Percentiles rank a stretch among this genome's conserved stretches.
Conservation (phyloP, 2,888 invertebrate genomes). For the Epinotia ramella region DNA sequence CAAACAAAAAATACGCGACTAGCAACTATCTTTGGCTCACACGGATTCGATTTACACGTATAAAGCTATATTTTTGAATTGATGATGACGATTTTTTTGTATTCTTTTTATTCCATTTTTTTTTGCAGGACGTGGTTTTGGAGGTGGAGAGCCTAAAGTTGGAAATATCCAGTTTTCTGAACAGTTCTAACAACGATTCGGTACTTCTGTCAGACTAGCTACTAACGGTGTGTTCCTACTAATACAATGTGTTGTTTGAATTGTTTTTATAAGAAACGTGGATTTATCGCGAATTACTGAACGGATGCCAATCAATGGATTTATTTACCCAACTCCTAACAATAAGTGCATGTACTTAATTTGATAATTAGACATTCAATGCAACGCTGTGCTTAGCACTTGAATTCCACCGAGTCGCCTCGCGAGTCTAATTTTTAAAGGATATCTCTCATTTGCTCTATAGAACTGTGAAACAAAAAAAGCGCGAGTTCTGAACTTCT, state of each 20-base stretch:
- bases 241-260: slow-evolving; percentile 18
- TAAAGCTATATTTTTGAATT: too few species aligned
- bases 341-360: too few species aligned
- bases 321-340: too few species aligned
- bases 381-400: not conserved
- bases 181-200: slow-evolving; percentile 78
- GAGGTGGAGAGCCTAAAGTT: slow-evolving; percentile 75
- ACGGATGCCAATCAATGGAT: too few species aligned
- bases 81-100: not conserved
- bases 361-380: too few species aligned
- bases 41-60: too few species aligned
- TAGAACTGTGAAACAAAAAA: not conserved
- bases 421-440: not conserved
- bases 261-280: not conserved
- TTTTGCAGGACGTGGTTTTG: slow-evolving; percentile 70
- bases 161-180: slow-evolving; percentile 74
- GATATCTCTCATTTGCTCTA: not conserved
- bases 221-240: slow-evolving; percentile 49
- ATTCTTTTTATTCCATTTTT: not conserved
- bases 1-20: not conserved
- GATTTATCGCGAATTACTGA: not conserved
- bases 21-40: too few species aligned
- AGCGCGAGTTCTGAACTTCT: not conserved
- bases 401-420: not conserved
- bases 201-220: slow-evolving; percentile 57